Evolutionary conservation across 2,797 vertebrate species (phyloP), one percentile per base, ranked within the genome.

Genomic region (Gallinago stenura): DNA sequence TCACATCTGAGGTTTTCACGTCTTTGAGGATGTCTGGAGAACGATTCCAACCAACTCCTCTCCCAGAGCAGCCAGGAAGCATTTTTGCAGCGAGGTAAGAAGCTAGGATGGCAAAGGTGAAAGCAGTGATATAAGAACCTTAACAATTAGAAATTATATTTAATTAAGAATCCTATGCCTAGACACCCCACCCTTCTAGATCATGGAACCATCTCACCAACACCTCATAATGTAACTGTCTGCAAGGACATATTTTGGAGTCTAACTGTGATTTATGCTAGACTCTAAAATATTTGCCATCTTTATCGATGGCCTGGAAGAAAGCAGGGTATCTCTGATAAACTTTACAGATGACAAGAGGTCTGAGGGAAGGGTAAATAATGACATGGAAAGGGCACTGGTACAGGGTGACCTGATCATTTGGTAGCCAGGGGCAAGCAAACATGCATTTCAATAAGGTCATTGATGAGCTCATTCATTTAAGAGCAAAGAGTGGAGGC

Each of bases 391-490:
- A 61, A 84, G 26, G 25, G 30, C n/a, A 21, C 54, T 39, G 62
- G 93, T 85, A 83, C 94, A 94, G 83, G 78, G 77, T 87, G 94
- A 96, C 94, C 94, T 69, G 85, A 78, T 95, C 18, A 4, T 60
- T 22, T n/a, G 3, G 2, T 21, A 75, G 76, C 48, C 0, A 0
- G 61, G 78, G 91, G 62, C 93, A 95, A 96, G 51, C 80, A 96
- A 97, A 97, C 43, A 95, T 12, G n/a, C 24, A 13, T 94, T 91
- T 95, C 93, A 81, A 54, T 91, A 72, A 86, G 83, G 96, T 95
- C 94, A 93, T 50, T 0, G 0, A 90, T 95, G 88, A 94, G 86
- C 62, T 95, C 81, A 83, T 84, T 89, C 57, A 39, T 72, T 89
- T 66, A 73, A 90, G 57, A 93, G 56, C 83, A 80, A 83, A 61